Percentiles rank a stretch among this genome's conserved stretches.
These are phyloP conservation scores for Rhyacophila evoluta DNA, from an alignment of 2,888 invertebrate genomes.

Conservation along the genomic window DNA sequence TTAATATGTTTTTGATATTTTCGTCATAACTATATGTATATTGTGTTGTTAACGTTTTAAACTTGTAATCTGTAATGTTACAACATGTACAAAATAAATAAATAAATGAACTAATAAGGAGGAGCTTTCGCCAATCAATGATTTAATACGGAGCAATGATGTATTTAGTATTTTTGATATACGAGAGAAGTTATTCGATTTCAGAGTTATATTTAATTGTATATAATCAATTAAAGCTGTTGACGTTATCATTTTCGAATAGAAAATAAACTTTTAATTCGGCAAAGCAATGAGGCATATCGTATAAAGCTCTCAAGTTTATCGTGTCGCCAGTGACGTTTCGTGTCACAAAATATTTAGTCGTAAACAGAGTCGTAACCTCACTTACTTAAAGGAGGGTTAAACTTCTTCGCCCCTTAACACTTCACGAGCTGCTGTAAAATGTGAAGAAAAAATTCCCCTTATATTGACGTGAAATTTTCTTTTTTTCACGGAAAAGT, in stretches of 20 bases:
- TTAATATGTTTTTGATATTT: too few relatives aligned
- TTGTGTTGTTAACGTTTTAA: too few relatives aligned
- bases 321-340: not conserved
- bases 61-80: too few relatives aligned
- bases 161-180: too few relatives aligned
- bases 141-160: too few relatives aligned
- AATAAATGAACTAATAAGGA: too few relatives aligned
- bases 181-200: too few relatives aligned
- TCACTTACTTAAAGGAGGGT: not conserved
- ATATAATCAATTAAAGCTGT: not conserved
- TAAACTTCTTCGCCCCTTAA: not conserved
- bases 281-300: not conserved
- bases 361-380: not conserved
- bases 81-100: too few relatives aligned
- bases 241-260: not conserved
- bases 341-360: conserved; percentile 3
- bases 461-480: not conserved
- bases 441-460: not conserved
- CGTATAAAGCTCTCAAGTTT: conserved; percentile 6
- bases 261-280: not conserved
- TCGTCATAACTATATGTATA: too few relatives aligned
- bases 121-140: too few relatives aligned
- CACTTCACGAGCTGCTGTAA: not conserved
- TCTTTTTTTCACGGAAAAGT: too few relatives aligned
- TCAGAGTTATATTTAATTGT: too few relatives aligned